Percentiles rank a stretch among this genome's conserved stretches.
Evolutionary conservation across 1,140 invertebrate species (phyloP).

Genomic region (Melipona quadrifasciata): DNA sequence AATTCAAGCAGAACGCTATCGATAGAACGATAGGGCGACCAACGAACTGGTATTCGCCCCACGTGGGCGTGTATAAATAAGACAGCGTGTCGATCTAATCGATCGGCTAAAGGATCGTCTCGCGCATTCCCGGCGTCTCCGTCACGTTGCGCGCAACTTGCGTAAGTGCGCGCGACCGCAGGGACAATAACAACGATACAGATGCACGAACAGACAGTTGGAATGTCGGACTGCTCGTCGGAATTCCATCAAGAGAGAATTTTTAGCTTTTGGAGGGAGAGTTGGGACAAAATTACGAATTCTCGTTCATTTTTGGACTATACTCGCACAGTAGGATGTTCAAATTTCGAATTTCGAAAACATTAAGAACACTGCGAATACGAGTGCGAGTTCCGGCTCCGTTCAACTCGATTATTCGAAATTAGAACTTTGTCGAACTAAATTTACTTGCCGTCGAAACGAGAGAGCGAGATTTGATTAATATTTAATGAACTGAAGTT

Average conservation of each 20-base stretch:
- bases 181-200: too few species aligned
- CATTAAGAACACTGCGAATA: too few species aligned
- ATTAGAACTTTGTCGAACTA: not conserved
- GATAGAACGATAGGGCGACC: slow-evolving; percentile 49
- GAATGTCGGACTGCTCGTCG: not conserved
- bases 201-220: not conserved
- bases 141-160: not conserved
- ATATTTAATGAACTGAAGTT: not conserved
- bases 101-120: slow-evolving; percentile 54
- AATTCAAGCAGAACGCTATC: slow-evolving; percentile 62
- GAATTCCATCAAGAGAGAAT: too few species aligned
- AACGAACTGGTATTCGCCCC: slow-evolving; percentile 38
- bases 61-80: slow-evolving; percentile 64
- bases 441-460: too few species aligned
- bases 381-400: too few species aligned
- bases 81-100: slow-evolving; percentile 64
- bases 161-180: not conserved
- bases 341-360: too few species aligned
- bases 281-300: too few species aligned
- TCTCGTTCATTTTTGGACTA: too few species aligned
- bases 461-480: not conserved
- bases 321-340: too few species aligned
- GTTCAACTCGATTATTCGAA: not conserved
- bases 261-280: too few species aligned
- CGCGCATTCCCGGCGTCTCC: slow-evolving; percentile 11